A percentile compares a stretch with the other conserved stretches of the same genome.
phyloP scores from a whole-genome alignment of 2,888 invertebrate genomes.

The Hypercompe scribonia region DNA sequence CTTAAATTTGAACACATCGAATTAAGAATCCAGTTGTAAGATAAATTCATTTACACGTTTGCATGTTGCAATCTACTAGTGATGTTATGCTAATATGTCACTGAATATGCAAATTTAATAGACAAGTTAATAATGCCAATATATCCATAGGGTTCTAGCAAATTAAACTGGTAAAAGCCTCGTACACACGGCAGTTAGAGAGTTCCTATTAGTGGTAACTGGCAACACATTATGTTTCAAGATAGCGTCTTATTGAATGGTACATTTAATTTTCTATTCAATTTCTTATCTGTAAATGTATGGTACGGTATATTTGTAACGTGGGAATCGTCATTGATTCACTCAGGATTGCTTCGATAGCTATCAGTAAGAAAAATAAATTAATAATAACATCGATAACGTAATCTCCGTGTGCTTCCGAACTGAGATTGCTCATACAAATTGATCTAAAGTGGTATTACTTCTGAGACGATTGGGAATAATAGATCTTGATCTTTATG shows the following conservation, averaged over 20 bases:
- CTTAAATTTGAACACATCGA: slow-evolving; percentile 22
- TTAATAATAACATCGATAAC: slow-evolving; percentile 80
- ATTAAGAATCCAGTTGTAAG: slow-evolving; percentile 23
- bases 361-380: slow-evolving; percentile 77
- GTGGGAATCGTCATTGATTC: slow-evolving; percentile 79
- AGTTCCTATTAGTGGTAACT: slow-evolving; percentile 49
- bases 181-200: slow-evolving; percentile 27
- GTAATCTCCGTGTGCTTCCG: slow-evolving; percentile 69
- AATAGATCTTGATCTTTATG: slow-evolving; percentile 36
- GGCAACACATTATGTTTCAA: slow-evolving; percentile 52
- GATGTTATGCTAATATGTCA: slow-evolving; percentile 34
- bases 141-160: slow-evolving; percentile 6
- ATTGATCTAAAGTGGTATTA: slow-evolving; percentile 49
- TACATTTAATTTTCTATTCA: slow-evolving; percentile 81
- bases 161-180: slow-evolving; percentile 29
- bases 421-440: slow-evolving; percentile 55
- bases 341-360: slow-evolving; percentile 79
- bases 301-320: slow-evolving; percentile 73
- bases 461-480: slow-evolving; percentile 23
- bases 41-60: slow-evolving; percentile 28
- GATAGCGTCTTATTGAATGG: slow-evolving; percentile 65
- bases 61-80: slow-evolving; percentile 28
- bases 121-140: slow-evolving; percentile 22
- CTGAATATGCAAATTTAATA: slow-evolving; percentile 37
- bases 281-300: slow-evolving; percentile 77